Evolutionary conservation across 2,888 invertebrate species (phyloP).

Genomic region (Lasius fuliginosus): DNA sequence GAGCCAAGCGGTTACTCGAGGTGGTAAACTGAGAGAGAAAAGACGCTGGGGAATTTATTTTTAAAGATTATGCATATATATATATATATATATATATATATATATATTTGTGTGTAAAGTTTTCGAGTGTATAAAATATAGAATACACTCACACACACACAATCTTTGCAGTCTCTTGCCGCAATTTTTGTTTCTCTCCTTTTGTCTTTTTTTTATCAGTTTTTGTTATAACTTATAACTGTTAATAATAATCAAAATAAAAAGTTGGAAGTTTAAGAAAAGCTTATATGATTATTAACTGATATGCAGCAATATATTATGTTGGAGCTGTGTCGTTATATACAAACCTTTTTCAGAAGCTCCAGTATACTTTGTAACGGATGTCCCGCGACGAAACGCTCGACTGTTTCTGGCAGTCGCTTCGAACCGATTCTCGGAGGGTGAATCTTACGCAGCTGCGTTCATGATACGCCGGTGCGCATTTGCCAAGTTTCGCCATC

Average conservation of each 20-base stretch:
- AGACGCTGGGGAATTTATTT: conserved; percentile 18
- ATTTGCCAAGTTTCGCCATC: conserved; percentile 36
- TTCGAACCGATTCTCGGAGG: conserved; percentile 28
- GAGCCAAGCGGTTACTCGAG: neutral
- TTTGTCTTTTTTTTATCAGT: neutral
- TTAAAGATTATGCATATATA: neutral
- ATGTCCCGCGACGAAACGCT: conserved; percentile 13
- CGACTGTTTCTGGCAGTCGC: conserved; percentile 27
- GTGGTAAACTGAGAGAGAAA: neutral
- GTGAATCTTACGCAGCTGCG: conserved; percentile 48
- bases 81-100: no score
- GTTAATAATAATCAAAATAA: neutral
- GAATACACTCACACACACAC: neutral
- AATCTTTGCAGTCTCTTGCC: neutral
- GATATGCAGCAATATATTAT: neutral
- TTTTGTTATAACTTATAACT: neutral
- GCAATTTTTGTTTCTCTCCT: neutral
- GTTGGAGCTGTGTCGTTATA: neutral
- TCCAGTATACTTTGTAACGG: conserved; percentile 22
- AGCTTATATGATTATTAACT: neutral
- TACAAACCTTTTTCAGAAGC: conserved; percentile 24
- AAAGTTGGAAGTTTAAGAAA: neutral
- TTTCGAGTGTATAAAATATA: neutral
- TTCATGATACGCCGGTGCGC: conserved; percentile 16
- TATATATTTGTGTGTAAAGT: neutral